Base-by-base conservation (phyloP, 2,797 vertebrate genomes). In the Lagorchestes hirsutus region DNA sequence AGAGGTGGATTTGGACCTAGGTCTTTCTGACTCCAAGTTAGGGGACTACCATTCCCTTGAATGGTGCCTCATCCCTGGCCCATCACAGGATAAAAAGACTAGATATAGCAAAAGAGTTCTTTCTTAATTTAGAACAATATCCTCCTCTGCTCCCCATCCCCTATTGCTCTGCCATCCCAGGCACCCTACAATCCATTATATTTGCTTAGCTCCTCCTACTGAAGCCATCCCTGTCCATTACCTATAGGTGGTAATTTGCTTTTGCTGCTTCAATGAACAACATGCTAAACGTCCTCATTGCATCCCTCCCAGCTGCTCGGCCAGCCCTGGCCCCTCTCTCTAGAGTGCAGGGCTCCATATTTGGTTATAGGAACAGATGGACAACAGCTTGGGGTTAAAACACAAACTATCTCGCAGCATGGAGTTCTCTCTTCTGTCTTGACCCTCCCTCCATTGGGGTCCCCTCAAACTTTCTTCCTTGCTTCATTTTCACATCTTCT, bases 231-330 rank as follows among this genome's bases (percentile, higher is more conserved):
- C 92, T 90, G 96, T 94, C 95, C 93, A 22, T 0, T 58, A 93
- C 95, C 94, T 97, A 95, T 94, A 95, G 12, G 92, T 31, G 5
- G 93, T 92, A 95, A 97, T 96, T 96, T 97, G 96, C 90, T 95
- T 96, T 96, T 97, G 95, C 96, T 96, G 95, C 96, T 98, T 96
- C 95, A 97, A 91, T 97, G 96, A 97, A 93, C 95, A 97, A 97
- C 97, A 94, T 91, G 96, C n/a, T 96, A 96, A 95, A 95, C 96
- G 95, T 94, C 59, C 96, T 97, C 97, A 96, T 95, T 93, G 94
- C 94, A 97, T 90, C 94, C 67, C 54, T 95, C 95, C 58, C 96
- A 97, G 98, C 97, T 97, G 96, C 93, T 96, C 92, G 2, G 94
- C 93, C 94, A 96, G 96, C 87, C 94, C 82, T 22, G 96, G 96